Evolutionary conservation across 35 echinoderm and acorn worm genomes (phyloP), one percentile per base, ranked within the genome.

Genomic region (Strongylocentrotus purpuratus): DNA sequence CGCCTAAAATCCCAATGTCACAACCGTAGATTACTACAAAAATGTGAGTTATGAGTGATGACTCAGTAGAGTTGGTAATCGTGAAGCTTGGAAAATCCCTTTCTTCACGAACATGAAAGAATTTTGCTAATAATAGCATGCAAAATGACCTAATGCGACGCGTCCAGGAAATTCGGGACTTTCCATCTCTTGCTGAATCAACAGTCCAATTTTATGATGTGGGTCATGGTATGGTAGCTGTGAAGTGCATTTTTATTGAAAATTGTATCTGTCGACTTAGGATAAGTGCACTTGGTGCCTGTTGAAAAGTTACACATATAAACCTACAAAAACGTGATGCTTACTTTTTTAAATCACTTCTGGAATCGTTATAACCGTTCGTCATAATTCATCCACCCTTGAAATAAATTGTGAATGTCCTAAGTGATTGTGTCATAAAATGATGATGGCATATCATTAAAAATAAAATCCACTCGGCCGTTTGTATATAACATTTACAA

Each of bases 61-160:
- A 78, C 22, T 78, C 65, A 78, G 65, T 78, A 22, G 65, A 78
- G 65, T 78, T 78, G 65, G 65, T 78, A 78, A 78, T 78, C 65
- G 7, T 78, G 22, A 7, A 78, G 65, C 61, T 78, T 25, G 6
- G 28, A 78, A 78, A 78, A 28, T 78, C 65, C 65, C 65, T 78
- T 78, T 28, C 20, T 22, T 28, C 65, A n/a, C 65, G 3, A n/a
- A n/a, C 65, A 28, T 78, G 65, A 22, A 28, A n/a, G 22, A n/a
- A 28, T 22, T 78, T 78, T 0, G 20, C 65, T 78, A 78, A 78
- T 78, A 78, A 78, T 78, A 78, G 65, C 65, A 78, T n/a, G 1
- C 20, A 28, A 78, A 78, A 25, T 78, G 65, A 78, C 20, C 65
- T 78, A 78, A 78, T 78, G 65, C 20, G 65, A 78, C 65, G 65